These are phyloP conservation scores for Odontophorus gujanensis DNA, from an alignment of 2,113 vertebrate genomes.

Conservation along the genomic window DNA sequence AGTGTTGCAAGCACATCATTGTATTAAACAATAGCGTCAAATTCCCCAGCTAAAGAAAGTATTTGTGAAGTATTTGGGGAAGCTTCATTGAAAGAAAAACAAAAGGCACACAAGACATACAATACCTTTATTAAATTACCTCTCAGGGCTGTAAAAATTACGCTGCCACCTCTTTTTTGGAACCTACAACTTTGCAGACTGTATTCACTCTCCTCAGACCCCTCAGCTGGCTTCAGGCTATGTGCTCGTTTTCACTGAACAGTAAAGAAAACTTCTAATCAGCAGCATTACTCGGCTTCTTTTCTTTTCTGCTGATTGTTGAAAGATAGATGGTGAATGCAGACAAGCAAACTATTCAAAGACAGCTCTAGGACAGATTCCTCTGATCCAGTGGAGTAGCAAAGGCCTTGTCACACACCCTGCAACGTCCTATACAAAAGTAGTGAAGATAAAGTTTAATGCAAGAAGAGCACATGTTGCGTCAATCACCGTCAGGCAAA, in stretches of 20 bases:
- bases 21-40: constrained; percentile 19
- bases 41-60: not conserved
- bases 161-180: accelerated
- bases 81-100: not conserved
- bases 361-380: not conserved
- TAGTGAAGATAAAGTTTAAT: not conserved
- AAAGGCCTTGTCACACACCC: not conserved
- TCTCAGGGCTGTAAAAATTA: not conserved
- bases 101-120: not conserved
- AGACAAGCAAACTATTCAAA: not conserved
- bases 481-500: not conserved
- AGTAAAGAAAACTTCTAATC: constrained; percentile 5
- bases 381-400: not conserved
- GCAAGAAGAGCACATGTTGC: not conserved
- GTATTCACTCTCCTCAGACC: not conserved
- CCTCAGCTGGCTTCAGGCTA: not conserved
- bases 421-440: not conserved
- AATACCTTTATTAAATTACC: not conserved
- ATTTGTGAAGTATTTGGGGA: not conserved
- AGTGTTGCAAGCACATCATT: not conserved
- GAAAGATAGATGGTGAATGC: constrained; percentile 32
- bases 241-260: constrained; percentile 16
- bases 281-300: not conserved
- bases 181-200: not conserved
- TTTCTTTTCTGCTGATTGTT: constrained; percentile 33